Conservation (phyloP, 2,797 vertebrate species). For the Macropus fuliginosus region DNA sequence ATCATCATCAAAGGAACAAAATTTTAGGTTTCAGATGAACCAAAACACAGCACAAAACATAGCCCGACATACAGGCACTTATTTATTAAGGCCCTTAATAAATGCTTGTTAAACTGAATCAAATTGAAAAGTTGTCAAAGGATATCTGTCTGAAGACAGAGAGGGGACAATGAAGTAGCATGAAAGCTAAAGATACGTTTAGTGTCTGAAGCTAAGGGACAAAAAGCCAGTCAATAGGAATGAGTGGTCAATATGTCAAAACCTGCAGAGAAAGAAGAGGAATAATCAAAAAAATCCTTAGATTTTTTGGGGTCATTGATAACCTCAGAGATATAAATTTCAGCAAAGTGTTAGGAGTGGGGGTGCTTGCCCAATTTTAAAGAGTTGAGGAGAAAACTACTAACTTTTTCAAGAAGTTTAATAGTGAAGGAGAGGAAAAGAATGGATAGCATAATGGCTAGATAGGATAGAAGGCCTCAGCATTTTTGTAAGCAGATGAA, state of each 20-base stretch:
- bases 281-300: background rate
- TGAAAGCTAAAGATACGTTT: background rate
- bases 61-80: background rate
- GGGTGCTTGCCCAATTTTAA: background rate
- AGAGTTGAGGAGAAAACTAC: background rate
- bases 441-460: background rate
- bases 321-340: background rate
- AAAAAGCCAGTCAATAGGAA: background rate
- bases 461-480: background rate
- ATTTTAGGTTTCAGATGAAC: background rate
- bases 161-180: background rate
- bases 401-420: background rate
- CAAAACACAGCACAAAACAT: background rate
- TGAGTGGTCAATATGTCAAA: background rate
- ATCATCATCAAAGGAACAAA: background rate
- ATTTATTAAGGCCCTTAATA: background rate
- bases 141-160: background rate
- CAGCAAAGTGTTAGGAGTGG: background rate
- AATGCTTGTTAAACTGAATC: background rate
- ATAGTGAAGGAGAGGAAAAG: background rate
- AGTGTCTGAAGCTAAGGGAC: background rate
- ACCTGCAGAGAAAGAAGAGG: background rate
- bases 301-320: background rate
- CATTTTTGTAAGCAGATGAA: background rate
- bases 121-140: background rate